A percentile compares a stretch with the other conserved stretches of the same genome.
Evolutionary conservation across 2,797 vertebrate species (phyloP).

Genomic region (Rallus crepitans): DNA sequence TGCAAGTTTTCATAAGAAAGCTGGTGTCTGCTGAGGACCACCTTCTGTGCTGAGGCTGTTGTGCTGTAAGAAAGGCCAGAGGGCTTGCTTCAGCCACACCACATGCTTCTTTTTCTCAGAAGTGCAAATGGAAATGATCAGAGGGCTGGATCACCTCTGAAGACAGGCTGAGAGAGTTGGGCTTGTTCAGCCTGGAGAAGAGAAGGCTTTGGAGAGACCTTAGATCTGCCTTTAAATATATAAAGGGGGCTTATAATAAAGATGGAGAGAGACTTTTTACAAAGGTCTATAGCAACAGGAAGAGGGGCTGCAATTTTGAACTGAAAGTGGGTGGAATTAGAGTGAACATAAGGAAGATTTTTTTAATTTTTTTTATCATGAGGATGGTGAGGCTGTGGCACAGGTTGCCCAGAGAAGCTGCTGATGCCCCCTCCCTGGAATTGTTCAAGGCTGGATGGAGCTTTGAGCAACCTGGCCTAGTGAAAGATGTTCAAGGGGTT

Average conservation of each 20-base stretch:
- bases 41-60: neutral
- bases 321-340: neutral
- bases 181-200: neutral
- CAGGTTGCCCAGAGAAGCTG: neutral
- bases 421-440: neutral
- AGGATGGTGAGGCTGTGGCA: neutral
- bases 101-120: neutral
- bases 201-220: neutral
- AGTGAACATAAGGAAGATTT: neutral
- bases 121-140: neutral
- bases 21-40: neutral
- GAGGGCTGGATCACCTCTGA: neutral
- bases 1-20: neutral
- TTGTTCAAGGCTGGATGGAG: neutral
- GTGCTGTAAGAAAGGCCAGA: neutral
- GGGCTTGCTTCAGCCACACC: neutral
- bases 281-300: neutral
- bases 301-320: neutral
- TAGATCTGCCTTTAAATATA: neutral
- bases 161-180: neutral
- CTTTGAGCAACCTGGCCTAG: neutral
- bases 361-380: neutral
- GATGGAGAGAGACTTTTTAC: rapidly evolving
- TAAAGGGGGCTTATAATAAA: neutral
- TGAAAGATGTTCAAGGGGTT: neutral